Percentiles rank a stretch among this genome's conserved stretches.
Evolutionary conservation across 2,797 vertebrate genomes (phyloP).

Genomic region (Anabacerthia variegaticeps): DNA sequence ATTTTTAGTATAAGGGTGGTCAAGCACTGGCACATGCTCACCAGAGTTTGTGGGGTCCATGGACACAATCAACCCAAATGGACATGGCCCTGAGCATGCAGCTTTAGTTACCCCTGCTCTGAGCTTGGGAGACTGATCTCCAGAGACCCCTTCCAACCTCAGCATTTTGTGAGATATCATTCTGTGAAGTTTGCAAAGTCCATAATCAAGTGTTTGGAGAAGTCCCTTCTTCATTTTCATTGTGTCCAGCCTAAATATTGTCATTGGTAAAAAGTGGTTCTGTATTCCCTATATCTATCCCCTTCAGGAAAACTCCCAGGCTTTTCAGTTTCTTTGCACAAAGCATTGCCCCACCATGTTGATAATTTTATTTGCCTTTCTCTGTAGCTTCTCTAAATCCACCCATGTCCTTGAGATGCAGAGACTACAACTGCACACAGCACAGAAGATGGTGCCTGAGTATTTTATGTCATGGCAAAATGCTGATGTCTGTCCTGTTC

Average conservation of each 20-base stretch:
- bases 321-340: neutral
- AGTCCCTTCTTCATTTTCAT: neutral
- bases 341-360: neutral
- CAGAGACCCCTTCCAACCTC: neutral
- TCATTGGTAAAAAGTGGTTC: neutral
- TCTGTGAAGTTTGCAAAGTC: neutral
- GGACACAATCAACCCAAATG: neutral
- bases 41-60: neutral
- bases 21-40: accelerated
- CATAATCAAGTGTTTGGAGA: neutral
- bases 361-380: neutral
- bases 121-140: neutral
- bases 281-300: neutral
- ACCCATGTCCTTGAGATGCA: neutral
- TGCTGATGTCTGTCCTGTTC: neutral
- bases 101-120: neutral
- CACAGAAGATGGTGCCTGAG: neutral
- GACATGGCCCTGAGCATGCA: neutral
- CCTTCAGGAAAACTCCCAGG: neutral
- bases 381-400: neutral
- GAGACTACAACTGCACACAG: neutral
- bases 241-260: no score
- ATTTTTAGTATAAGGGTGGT: neutral
- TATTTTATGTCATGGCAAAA: neutral
- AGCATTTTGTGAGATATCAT: neutral